phyloP scores from a whole-genome alignment of 1,140 invertebrate species.

The Lordiphosa clarofinis region DNA sequence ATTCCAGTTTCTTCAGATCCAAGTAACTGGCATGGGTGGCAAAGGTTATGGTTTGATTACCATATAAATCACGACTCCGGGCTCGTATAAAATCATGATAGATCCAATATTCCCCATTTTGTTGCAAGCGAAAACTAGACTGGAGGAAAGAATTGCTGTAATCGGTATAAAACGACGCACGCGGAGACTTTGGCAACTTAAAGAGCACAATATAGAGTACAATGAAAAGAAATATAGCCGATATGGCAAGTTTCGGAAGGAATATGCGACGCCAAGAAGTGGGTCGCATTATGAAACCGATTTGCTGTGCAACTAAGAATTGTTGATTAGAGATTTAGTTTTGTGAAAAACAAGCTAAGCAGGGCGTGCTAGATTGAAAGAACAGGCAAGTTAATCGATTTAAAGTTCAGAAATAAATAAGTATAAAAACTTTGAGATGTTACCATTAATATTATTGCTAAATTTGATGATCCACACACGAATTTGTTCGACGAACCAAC shows the following conservation, averaged over 20 bases:
- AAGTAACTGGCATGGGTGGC: slow-evolving; percentile 26
- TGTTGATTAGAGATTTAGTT: too few relatives aligned
- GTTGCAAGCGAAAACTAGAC: slow-evolving; percentile 14
- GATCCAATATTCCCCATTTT: slow-evolving; percentile 46
- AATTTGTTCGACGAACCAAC: too few relatives aligned
- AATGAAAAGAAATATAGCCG: background rate
- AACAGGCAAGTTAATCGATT: too few relatives aligned
- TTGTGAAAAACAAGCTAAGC: too few relatives aligned
- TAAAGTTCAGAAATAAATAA: too few relatives aligned
- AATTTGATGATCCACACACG: too few relatives aligned
- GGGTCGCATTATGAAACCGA: slow-evolving; percentile 7
- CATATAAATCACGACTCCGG: background rate
- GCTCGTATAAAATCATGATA: slow-evolving; percentile 23
- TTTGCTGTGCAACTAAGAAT: too few relatives aligned
- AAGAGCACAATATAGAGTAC: background rate
- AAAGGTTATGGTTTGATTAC: slow-evolving; percentile 24
- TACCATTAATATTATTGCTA: too few relatives aligned
- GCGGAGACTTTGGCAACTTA: background rate
- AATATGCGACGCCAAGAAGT: background rate
- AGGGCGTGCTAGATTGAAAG: too few relatives aligned
- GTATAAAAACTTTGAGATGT: too few relatives aligned
- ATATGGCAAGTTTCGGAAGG: background rate
- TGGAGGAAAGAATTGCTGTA: too few relatives aligned
- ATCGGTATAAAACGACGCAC: background rate
- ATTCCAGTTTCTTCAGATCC: slow-evolving; percentile 17